Conservation (phyloP, 2,113 vertebrate genomes). For the Eptesicus fuscus region DNA sequence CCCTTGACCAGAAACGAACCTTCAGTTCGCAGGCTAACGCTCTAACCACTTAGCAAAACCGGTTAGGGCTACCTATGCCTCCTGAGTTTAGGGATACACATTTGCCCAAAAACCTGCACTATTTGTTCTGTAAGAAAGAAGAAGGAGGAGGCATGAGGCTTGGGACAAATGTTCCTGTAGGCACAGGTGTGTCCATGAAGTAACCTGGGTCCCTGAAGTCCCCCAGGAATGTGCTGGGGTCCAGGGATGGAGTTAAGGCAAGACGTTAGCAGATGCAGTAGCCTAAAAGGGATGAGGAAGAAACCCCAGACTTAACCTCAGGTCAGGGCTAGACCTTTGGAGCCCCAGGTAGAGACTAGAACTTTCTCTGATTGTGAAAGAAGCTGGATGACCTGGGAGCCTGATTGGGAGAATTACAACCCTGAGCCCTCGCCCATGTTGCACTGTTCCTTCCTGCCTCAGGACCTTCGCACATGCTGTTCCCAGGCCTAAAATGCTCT, state of each 20-base stretch:
- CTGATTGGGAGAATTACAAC: background rate
- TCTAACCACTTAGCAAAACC: too few species aligned
- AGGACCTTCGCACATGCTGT: background rate
- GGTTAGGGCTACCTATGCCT: background rate
- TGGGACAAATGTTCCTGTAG: background rate
- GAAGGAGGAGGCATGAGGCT: background rate
- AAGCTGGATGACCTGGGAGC: background rate
- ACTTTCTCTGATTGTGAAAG: background rate
- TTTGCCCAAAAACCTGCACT: background rate
- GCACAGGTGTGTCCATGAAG: background rate
- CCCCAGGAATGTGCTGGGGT: background rate
- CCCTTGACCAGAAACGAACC: too few species aligned
- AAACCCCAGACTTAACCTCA: background rate
- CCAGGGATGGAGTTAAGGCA: background rate
- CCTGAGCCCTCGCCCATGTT: background rate
- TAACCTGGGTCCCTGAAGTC: background rate
- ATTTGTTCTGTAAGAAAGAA: background rate
- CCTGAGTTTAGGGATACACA: background rate
- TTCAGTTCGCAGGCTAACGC: too few species aligned
- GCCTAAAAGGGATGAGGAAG: rapidly evolving
- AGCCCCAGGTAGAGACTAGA: background rate
- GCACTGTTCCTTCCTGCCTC: background rate
- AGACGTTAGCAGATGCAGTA: background rate
- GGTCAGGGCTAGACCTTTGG: background rate
- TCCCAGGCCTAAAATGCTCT: background rate